A percentile compares a stretch with the other conserved stretches of the same genome.
Evolutionary conservation across 2,113 vertebrate genomes (phyloP).

Genomic region (Sardina pilchardus): DNA sequence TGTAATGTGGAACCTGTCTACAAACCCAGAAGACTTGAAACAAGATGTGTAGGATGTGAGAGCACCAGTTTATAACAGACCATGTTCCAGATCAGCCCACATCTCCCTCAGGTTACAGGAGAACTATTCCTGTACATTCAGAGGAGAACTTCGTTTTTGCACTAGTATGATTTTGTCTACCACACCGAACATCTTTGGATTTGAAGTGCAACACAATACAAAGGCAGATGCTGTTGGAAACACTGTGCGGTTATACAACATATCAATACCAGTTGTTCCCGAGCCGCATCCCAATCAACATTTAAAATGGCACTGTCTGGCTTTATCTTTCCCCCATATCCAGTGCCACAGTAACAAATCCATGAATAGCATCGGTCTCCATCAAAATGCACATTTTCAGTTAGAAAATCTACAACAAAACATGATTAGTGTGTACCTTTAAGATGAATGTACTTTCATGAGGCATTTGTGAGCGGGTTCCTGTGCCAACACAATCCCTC

Average conservation of each 20-base stretch:
- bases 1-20: constrained; percentile 4
- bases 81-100: background rate
- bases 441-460: too few relatives aligned
- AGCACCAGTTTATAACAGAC: background rate
- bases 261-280: background rate
- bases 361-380: background rate
- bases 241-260: background rate
- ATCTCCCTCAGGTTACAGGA: background rate
- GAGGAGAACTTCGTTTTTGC: background rate
- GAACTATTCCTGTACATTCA: background rate
- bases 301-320: background rate
- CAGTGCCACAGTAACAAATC: background rate
- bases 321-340: too few relatives aligned
- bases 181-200: background rate
- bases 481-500: background rate
- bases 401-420: background rate
- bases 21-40: background rate
- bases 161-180: background rate
- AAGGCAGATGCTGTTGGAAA: too few relatives aligned
- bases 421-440: too few relatives aligned
- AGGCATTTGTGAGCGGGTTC: background rate
- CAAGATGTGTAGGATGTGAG: background rate
- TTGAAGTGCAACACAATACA: background rate
- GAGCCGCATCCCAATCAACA: background rate
- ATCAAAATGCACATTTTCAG: background rate